A percentile compares a stretch with the other conserved stretches of the same genome.
Conservation (phyloP, 1,140 invertebrate genomes). For the Halesus radiatus region DNA sequence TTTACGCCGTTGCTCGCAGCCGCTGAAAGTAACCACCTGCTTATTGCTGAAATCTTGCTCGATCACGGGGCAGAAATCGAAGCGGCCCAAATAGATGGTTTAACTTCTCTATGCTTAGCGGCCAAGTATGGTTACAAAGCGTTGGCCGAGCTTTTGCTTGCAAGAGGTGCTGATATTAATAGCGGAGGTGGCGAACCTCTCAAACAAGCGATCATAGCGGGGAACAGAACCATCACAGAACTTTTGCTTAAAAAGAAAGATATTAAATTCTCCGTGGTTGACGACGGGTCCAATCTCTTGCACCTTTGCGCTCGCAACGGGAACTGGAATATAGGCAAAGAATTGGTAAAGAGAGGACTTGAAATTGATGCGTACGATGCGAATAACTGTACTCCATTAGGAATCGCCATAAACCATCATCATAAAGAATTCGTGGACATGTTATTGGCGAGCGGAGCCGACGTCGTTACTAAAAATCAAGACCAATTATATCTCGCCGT, state of each 20-base stretch:
- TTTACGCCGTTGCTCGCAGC: neutral
- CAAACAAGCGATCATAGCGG: neutral
- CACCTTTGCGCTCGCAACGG: neutral
- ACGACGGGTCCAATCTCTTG: neutral
- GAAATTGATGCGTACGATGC: neutral
- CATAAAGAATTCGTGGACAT: neutral
- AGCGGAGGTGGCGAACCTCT: neutral
- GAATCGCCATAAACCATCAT: neutral
- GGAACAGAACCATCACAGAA: neutral
- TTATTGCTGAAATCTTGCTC: neutral
- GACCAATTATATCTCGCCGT: neutral
- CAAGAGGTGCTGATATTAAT: neutral
- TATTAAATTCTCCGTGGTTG: neutral
- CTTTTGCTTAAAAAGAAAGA: neutral
- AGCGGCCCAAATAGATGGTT: neutral
- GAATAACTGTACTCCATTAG: neutral
- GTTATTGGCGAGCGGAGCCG: neutral
- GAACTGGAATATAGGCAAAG: neutral
- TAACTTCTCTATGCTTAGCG: neutral
- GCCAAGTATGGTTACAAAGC: neutral
- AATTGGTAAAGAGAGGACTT: conserved; percentile 1
- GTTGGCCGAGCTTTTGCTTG: neutral
- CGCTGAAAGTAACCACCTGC: neutral
- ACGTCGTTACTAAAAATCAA: neutral
- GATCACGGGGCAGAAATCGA: neutral